Evolutionary conservation across 2,113 vertebrate species (phyloP).

Genomic region (Nothobranchius kuhntae): DNA sequence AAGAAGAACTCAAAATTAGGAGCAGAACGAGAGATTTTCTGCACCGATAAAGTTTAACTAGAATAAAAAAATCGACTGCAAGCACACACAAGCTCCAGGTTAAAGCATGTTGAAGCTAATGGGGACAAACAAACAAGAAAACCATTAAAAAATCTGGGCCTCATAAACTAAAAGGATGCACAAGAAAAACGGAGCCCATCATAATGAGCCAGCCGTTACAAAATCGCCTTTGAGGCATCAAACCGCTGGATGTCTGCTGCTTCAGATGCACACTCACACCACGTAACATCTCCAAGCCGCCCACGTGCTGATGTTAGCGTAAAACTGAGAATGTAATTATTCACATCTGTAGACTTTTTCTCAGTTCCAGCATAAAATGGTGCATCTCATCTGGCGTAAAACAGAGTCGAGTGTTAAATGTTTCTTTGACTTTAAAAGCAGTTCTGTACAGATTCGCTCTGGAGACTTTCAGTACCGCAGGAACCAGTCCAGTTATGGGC

Average conservation of each 20-base stretch:
- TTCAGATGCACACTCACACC: background rate
- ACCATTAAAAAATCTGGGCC: conserved; percentile 8
- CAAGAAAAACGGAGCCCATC: background rate
- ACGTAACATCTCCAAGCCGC: conserved; percentile 1
- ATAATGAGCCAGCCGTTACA: conserved; percentile 10
- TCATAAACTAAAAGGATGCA: conserved; percentile 6
- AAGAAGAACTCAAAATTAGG: conserved; percentile 18
- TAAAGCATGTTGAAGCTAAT: conserved; percentile 21
- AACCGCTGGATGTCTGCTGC: background rate
- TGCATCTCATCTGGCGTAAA: background rate
- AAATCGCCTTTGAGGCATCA: conserved; percentile 14
- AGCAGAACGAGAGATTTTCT: conserved; percentile 9
- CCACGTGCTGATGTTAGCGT: background rate
- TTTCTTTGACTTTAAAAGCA: no score
- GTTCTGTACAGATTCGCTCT: no score
- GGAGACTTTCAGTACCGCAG: no score
- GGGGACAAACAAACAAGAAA: conserved; percentile 11
- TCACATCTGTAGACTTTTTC: background rate
- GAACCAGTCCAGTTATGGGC: no score
- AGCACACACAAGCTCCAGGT: conserved; percentile 22
- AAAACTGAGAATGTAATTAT: conserved; percentile 4
- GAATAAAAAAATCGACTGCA: conserved; percentile 17
- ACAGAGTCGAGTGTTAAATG: no score
- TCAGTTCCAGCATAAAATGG: background rate
- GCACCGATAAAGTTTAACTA: conserved; percentile 18